Evolutionary conservation across 2,113 vertebrate species (phyloP).

Genomic region (Leiothrix lutea): DNA sequence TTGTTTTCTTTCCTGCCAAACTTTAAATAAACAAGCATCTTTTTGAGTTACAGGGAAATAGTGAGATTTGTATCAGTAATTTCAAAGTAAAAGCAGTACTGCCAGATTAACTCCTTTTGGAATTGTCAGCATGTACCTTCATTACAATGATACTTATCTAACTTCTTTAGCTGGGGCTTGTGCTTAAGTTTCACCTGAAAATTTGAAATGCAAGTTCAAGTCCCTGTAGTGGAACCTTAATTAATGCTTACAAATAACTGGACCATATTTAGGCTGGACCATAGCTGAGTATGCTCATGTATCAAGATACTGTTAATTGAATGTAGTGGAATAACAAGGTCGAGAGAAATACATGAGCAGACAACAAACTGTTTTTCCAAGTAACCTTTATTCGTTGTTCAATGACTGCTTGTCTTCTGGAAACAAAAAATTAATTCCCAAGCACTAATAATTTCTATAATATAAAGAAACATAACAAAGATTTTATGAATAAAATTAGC

Average conservation of each 20-base stretch:
- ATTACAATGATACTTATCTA: neutral
- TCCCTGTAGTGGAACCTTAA: neutral
- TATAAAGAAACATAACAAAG: neutral
- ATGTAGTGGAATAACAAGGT: neutral
- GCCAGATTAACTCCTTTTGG: neutral
- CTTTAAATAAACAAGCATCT: neutral
- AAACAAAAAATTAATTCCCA: neutral
- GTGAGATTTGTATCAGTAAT: neutral
- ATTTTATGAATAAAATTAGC: neutral
- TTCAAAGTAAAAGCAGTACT: neutral
- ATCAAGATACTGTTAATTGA: neutral
- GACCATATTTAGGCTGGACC: neutral
- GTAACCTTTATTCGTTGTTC: neutral
- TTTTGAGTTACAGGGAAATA: neutral
- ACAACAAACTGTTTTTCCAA: neutral
- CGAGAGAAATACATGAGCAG: fast-evolving
- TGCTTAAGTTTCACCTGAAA: neutral
- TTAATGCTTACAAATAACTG: neutral
- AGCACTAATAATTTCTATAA: neutral
- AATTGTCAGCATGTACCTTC: neutral
- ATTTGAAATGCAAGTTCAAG: neutral
- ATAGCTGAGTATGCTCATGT: neutral
- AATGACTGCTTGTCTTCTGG: neutral
- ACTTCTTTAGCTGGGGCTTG: neutral
- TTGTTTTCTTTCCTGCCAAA: neutral